Evolutionary conservation across 2,888 invertebrate genomes (phyloP).

Genomic region (Caradrina kadenii): DNA sequence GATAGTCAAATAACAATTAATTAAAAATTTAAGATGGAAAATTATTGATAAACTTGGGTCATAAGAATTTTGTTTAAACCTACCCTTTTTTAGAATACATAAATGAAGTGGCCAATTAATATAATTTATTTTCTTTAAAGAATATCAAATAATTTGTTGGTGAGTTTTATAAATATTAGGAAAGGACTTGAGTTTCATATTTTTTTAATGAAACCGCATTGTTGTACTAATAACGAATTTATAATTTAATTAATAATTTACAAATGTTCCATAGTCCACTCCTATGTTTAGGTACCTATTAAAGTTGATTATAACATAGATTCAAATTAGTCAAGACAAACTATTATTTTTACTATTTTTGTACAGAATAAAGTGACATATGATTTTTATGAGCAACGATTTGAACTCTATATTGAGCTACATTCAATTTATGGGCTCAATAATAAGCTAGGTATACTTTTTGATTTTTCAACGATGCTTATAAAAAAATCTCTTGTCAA

Average conservation of each 20-base stretch:
- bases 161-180: background rate
- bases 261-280: conserved; percentile 67
- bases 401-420: background rate
- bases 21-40: conserved; percentile 26
- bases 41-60: background rate
- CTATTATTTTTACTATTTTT: conserved; percentile 41
- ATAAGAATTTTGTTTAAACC: background rate
- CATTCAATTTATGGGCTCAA: background rate
- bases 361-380: conserved; percentile 29
- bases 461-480: conserved; percentile 12
- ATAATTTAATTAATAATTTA: conserved; percentile 82
- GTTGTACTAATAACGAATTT: conserved; percentile 78
- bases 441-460: background rate
- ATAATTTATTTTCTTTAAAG: background rate
- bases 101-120: background rate
- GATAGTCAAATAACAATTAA: background rate
- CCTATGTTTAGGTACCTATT: conserved; percentile 53
- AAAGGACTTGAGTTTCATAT: background rate
- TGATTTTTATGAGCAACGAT: conserved; percentile 32
- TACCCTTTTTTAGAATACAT: too few relatives aligned
- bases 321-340: conserved; percentile 55
- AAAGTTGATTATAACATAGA: conserved; percentile 55
- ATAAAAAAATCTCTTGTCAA: conserved; percentile 35
- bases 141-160: background rate
- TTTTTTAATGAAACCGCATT: conserved; percentile 67